Base-by-base conservation (phyloP, 2,888 invertebrate species). In the Colletes collaris region DNA sequence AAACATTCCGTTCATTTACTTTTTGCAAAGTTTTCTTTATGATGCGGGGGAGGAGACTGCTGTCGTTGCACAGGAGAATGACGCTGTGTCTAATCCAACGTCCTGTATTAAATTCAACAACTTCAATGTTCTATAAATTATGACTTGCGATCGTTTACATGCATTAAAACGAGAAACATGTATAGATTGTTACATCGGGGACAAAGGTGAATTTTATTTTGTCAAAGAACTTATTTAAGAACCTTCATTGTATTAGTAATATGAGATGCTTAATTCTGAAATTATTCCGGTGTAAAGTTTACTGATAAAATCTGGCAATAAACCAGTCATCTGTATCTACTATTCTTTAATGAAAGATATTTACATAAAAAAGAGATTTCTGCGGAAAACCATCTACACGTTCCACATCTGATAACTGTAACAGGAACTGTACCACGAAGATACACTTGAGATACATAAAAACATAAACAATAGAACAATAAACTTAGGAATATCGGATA, bases 241-340 rank as follows among this genome's bases (percentile, higher is more conserved):
- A 66, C 16, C 70, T 50, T 10, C 37, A 11, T 52, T 67, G 49
- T 67, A 49, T 67, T 58, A 67, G 49, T 58, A 46, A 49, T 46
- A 58, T 58, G 67, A 67, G 58, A 58, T 58, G 67, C 35, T 16
- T 35, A 58, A 58, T 56, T 56, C 35, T 35, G 16, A 56, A 44
- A 56, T 56, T 66, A 56, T 56, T 58, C n/a, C 56, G 56, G 27
- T 66, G 66, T 66, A 27, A 44, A n/a, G 55, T 46, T 56, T 66
- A 35, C 13, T 53, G 66, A 16, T 27, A 55, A 66, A 56, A 35
- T 46, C 66, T 66, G 55, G 27, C 55, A 56, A 56, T 35, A 46
- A 55, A 40, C 53, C 55, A 56, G 16, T n/a, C 44, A 67, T 56
- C 66, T 56, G 56, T 67, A 49, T 35, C 5, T 46, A 11, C 56